Percentiles rank a stretch among this genome's conserved stretches.
These are phyloP conservation scores for Bembecia ichneumoniformis DNA, from an alignment of 2,888 invertebrate species.

Conservation along the genomic window DNA sequence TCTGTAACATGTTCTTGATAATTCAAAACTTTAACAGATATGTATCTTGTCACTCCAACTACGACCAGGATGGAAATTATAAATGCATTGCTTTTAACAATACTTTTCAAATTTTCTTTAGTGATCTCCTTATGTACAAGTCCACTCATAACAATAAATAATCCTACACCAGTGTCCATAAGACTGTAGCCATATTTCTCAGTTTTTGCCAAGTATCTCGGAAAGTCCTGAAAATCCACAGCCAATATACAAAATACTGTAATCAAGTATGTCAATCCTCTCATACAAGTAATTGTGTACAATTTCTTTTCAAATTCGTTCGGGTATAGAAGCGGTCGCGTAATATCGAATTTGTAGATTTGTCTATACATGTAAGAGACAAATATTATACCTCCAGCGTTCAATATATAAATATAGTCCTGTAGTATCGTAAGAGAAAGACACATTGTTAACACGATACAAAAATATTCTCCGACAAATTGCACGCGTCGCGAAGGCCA, in stretches of 20 bases:
- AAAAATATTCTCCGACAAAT: neutral
- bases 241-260: conserved; percentile 90
- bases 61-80: conserved; percentile 49
- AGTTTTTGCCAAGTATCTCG: conserved; percentile 89
- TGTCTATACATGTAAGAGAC: neutral
- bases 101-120: conserved; percentile 27
- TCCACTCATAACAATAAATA: conserved; percentile 87
- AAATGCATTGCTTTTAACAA: conserved; percentile 45
- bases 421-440: conserved; percentile 2
- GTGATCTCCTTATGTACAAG: conserved; percentile 72
- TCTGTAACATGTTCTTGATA: conserved; percentile 93
- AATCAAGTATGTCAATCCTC: conserved; percentile 80
- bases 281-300: conserved; percentile 75
- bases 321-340: conserved; percentile 14
- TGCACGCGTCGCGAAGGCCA: neutral
- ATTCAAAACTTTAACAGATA: conserved; percentile 74
- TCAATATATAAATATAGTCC: conserved; percentile 1
- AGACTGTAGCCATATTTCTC: conserved; percentile 87
- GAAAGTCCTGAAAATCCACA: conserved; percentile 93
- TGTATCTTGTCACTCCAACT: conserved; percentile 76
- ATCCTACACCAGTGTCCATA: conserved; percentile 97
- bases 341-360: conserved; percentile 6
- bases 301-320: conserved; percentile 25
- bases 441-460: conserved; percentile 3
- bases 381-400: neutral